Conservation (phyloP, 2,888 invertebrate genomes). For the Trimorus sp. region DNA sequence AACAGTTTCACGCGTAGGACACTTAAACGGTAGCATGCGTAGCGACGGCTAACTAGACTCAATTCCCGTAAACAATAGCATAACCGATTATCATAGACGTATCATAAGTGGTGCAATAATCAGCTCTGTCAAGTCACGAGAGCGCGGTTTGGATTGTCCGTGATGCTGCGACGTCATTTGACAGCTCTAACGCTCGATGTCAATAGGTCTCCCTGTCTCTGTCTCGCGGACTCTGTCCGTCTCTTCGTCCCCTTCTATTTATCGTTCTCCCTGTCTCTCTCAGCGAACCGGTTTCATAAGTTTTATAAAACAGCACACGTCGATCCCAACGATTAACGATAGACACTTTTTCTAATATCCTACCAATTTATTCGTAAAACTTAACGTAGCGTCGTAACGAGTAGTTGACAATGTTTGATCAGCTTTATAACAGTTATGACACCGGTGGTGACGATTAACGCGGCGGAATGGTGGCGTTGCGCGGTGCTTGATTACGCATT, state of each 20-base stretch:
- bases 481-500: constrained; percentile 73
- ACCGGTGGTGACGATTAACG: constrained; percentile 53
- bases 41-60: constrained; percentile 44
- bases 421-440: constrained; percentile 62
- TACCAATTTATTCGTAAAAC: constrained; percentile 56
- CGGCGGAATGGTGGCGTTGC: constrained; percentile 59
- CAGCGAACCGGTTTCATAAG: constrained; percentile 61
- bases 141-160: constrained; percentile 53
- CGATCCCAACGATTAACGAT: constrained; percentile 54
- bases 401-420: constrained; percentile 57
- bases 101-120: constrained; percentile 64
- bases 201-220: constrained; percentile 41
- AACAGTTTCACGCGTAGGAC: constrained; percentile 52
- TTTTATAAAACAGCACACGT: constrained; percentile 55
- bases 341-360: constrained; percentile 52
- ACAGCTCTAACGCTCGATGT: constrained; percentile 50
- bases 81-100: constrained; percentile 50
- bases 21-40: constrained; percentile 56
- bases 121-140: constrained; percentile 43
- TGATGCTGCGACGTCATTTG: constrained; percentile 48
- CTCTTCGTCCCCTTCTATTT: too few species aligned
- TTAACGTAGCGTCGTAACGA: constrained; percentile 52
- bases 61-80: constrained; percentile 59
- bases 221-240: constrained; percentile 2
- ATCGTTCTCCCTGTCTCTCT: constrained; percentile 9